These are phyloP conservation scores for Caenorhabditis virilis DNA, from an alignment of 2,888 invertebrate species.

Conservation along the genomic window DNA sequence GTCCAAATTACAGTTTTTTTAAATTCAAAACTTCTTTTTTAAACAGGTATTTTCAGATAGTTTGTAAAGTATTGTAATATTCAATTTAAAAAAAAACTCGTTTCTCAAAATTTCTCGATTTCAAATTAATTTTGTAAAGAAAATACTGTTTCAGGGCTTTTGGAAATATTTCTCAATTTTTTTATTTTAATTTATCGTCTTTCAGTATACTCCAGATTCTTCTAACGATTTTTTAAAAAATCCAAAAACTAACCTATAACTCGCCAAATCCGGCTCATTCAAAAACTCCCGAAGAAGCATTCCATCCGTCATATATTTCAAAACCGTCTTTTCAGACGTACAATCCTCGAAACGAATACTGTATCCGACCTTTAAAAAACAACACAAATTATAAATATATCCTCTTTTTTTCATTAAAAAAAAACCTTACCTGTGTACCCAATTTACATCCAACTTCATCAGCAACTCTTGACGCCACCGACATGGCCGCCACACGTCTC, in stretches of 20 bases:
- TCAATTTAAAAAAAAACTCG: too few species aligned
- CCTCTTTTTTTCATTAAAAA: conserved; percentile 4
- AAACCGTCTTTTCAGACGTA: conserved; percentile 90
- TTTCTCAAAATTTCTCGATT: too few species aligned
- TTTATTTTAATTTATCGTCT: too few species aligned
- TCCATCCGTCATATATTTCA: conserved; percentile 99
- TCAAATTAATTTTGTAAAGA: too few species aligned
- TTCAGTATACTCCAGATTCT: too few species aligned
- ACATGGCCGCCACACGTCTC: conserved; percentile 98
- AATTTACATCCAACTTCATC: conserved; percentile 96
- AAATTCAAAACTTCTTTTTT: too few species aligned
- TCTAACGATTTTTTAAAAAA: too few species aligned
- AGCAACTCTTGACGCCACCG: conserved; percentile 95
- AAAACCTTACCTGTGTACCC: conserved; percentile 73
- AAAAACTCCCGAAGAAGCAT: conserved; percentile 95
- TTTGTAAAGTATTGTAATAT: too few species aligned
- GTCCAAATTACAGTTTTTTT: too few species aligned
- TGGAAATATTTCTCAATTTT: too few species aligned
- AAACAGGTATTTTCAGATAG: too few species aligned
- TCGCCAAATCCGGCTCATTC: conserved; percentile 91
- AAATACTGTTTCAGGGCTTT: too few species aligned
- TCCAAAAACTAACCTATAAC: conserved; percentile 80
- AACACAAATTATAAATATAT: background rate
- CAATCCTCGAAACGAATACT: conserved; percentile 97
- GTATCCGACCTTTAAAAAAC: conserved; percentile 74